phyloP scores from a whole-genome alignment of 2,888 invertebrate species.

The Lomographa bimaculata region DNA sequence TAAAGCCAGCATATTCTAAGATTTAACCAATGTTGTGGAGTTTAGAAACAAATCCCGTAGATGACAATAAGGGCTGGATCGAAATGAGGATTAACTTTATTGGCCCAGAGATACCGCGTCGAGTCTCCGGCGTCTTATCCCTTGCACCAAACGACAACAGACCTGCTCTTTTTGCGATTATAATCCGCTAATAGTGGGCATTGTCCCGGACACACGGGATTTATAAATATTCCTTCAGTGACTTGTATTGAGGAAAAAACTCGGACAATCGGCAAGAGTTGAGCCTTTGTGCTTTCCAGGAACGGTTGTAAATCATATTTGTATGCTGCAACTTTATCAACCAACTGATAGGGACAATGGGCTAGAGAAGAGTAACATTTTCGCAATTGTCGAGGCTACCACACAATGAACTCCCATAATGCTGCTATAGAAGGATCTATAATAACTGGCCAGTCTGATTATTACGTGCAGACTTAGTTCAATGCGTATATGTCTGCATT shows the following conservation, averaged over 20 bases:
- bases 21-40: background rate
- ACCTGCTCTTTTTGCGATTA: conserved; percentile 79
- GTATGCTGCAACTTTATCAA: conserved; percentile 59
- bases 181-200: conserved; percentile 81
- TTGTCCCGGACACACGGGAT: conserved; percentile 66
- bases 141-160: conserved; percentile 39
- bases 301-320: conserved; percentile 70
- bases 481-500: conserved; percentile 33
- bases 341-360: conserved; percentile 34
- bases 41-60: background rate
- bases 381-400: conserved; percentile 57
- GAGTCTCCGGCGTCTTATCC: conserved; percentile 28
- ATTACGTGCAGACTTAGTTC: conserved; percentile 36
- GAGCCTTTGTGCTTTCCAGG: conserved; percentile 56
- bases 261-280: conserved; percentile 74
- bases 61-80: background rate
- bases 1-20: too few relatives aligned
- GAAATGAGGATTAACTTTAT: conserved; percentile 1
- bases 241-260: conserved; percentile 43
- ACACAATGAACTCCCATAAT: conserved; percentile 50
- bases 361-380: conserved; percentile 33
- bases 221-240: conserved; percentile 54
- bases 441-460: conserved; percentile 46
- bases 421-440: conserved; percentile 57
- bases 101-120: background rate